A percentile compares a stretch with the other conserved stretches of the same genome.
phyloP scores from a whole-genome alignment of 2,113 vertebrate genomes.

The Heteronetta atricapilla region DNA sequence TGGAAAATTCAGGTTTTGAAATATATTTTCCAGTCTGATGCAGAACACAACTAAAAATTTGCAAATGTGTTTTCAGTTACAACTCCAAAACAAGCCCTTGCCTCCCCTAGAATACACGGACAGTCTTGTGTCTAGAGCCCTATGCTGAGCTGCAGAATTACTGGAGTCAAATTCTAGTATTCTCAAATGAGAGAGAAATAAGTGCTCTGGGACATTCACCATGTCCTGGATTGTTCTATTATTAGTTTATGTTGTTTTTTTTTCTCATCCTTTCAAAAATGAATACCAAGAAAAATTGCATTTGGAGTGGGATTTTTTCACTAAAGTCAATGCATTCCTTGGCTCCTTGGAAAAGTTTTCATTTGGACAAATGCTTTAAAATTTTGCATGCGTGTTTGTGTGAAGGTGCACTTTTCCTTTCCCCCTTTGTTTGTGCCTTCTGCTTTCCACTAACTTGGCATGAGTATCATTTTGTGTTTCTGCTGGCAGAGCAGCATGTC shows the following conservation, averaged over 20 bases:
- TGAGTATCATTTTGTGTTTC: neutral
- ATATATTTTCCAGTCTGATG: neutral
- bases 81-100: neutral
- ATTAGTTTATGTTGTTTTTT: neutral
- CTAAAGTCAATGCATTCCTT: neutral
- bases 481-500: neutral
- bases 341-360: neutral
- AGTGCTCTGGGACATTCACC: neutral
- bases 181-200: neutral
- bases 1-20: neutral
- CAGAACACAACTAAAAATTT: neutral
- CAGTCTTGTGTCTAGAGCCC: neutral
- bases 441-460: neutral
- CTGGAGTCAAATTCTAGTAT: neutral
- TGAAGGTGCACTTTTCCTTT: neutral
- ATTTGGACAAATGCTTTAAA: neutral
- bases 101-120: neutral
- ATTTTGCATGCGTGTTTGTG: neutral
- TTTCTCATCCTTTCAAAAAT: neutral
- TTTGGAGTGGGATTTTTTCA: neutral
- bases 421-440: rapidly evolving
- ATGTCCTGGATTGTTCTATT: neutral
- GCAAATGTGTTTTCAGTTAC: neutral
- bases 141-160: neutral
- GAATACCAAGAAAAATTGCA: neutral